Evolutionary conservation across 2,113 vertebrate genomes (phyloP).

Genomic region (Brachyhypopomus gauderio): DNA sequence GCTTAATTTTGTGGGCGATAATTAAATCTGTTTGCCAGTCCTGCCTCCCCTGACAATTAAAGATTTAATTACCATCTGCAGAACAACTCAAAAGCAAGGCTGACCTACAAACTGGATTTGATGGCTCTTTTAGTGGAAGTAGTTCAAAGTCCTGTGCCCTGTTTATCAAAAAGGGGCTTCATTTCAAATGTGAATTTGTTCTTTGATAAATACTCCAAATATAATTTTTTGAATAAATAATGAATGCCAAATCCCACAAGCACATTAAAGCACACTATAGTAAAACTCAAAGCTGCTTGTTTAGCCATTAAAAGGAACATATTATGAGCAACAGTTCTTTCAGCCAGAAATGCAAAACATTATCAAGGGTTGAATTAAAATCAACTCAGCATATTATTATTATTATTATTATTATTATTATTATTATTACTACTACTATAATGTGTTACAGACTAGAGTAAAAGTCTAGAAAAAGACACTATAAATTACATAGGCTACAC

Average conservation of each 20-base stretch:
- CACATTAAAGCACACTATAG: no score
- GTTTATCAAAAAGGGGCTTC: conserved; percentile 30
- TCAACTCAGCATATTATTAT: no score
- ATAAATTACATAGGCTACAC: neutral
- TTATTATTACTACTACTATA: no score
- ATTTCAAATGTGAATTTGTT: conserved; percentile 23
- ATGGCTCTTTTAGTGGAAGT: conserved; percentile 44
- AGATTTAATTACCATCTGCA: conserved; percentile 77
- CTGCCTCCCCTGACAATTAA: conserved; percentile 69
- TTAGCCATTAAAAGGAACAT: no score
- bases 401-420: no score
- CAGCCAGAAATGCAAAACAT: no score
- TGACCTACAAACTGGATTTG: conserved; percentile 67
- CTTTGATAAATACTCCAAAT: conserved; percentile 24
- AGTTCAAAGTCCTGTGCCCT: conserved; percentile 17
- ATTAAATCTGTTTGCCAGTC: conserved; percentile 75
- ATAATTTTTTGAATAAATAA: conserved; percentile 20
- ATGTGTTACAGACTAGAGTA: no score
- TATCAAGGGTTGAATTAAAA: no score
- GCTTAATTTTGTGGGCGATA: conserved; percentile 74
- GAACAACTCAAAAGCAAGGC: conserved; percentile 58
- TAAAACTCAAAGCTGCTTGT: no score
- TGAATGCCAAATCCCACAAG: neutral
- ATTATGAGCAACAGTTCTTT: no score
- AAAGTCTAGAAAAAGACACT: no score